These are phyloP conservation scores for Eupithecia inturbata DNA, from an alignment of 2,888 invertebrate species.

Conservation along the genomic window DNA sequence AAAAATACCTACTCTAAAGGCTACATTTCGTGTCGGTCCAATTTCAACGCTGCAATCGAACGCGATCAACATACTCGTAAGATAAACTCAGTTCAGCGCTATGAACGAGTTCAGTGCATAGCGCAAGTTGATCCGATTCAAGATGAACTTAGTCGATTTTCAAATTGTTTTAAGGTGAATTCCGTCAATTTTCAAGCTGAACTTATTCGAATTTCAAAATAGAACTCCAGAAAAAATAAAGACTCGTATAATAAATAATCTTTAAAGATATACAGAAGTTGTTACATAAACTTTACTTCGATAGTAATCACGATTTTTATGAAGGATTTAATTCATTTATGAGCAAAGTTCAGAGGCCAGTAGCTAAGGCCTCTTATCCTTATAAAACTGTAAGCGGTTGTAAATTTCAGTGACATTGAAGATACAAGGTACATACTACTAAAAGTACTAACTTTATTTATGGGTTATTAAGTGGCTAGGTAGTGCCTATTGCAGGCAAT, in stretches of 20 bases:
- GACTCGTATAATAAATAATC: neutral
- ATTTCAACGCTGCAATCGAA: too few relatives aligned
- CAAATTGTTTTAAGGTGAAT: too few relatives aligned
- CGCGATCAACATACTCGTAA: too few relatives aligned
- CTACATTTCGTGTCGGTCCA: too few relatives aligned
- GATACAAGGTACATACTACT: neutral
- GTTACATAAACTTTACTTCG: neutral
- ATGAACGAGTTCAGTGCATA: too few relatives aligned
- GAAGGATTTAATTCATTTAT: neutral
- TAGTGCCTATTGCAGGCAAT: neutral
- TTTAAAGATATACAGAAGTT: neutral
- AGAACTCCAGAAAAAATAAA: neutral
- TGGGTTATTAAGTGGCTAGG: neutral
- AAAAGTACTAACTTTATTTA: neutral
- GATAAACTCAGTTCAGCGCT: too few relatives aligned
- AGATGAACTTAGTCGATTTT: too few relatives aligned
- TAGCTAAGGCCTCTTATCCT: neutral
- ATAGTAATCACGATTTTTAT: neutral
- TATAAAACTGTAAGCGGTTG: slow-evolving; percentile 5
- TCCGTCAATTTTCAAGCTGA: too few relatives aligned
- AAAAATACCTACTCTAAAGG: too few relatives aligned
- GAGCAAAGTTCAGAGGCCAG: neutral
- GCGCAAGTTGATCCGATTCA: too few relatives aligned
- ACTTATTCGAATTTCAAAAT: neutral
- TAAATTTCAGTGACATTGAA: slow-evolving; percentile 10